Percentiles rank a stretch among this genome's conserved stretches.
phyloP scores from a whole-genome alignment of 2,888 invertebrate genomes.

The Agriopis marginaria region DNA sequence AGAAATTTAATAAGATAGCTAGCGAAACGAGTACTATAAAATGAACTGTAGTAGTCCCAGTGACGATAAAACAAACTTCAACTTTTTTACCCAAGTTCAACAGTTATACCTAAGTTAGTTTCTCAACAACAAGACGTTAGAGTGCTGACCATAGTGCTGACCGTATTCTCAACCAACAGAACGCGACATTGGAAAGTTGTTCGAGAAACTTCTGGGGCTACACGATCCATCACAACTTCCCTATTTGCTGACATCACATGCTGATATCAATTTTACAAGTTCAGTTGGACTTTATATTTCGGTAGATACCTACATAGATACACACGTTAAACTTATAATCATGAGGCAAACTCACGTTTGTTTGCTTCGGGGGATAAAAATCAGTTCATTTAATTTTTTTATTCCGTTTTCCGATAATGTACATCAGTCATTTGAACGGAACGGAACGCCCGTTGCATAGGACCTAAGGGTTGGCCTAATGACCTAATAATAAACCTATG shows the following conservation, averaged over 20 bases:
- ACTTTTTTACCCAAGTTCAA: no score
- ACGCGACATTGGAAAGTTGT: slow-evolving; percentile 22
- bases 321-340: no score
- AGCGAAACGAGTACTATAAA: not conserved
- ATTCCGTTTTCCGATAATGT: no score
- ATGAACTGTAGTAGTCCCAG: not conserved
- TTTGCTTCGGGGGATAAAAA: no score
- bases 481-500: no score
- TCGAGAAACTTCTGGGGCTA: slow-evolving; percentile 25
- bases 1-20: not conserved
- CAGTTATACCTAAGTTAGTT: slow-evolving; percentile 6
- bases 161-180: slow-evolving; percentile 10
- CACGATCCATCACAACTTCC: slow-evolving; percentile 31
- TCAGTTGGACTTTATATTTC: slow-evolving; percentile 1
- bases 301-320: no score
- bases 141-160: slow-evolving; percentile 10
- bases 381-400: no score
- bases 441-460: no score
- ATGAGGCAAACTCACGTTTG: no score
- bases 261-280: slow-evolving; percentile 25
- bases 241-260: slow-evolving; percentile 31
- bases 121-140: slow-evolving; percentile 6
- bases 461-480: no score
- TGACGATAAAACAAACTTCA: slow-evolving; percentile 1
- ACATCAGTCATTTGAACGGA: no score